Evolutionary conservation across 2,113 vertebrate species (phyloP).

Genomic region (Pavo muticus): DNA sequence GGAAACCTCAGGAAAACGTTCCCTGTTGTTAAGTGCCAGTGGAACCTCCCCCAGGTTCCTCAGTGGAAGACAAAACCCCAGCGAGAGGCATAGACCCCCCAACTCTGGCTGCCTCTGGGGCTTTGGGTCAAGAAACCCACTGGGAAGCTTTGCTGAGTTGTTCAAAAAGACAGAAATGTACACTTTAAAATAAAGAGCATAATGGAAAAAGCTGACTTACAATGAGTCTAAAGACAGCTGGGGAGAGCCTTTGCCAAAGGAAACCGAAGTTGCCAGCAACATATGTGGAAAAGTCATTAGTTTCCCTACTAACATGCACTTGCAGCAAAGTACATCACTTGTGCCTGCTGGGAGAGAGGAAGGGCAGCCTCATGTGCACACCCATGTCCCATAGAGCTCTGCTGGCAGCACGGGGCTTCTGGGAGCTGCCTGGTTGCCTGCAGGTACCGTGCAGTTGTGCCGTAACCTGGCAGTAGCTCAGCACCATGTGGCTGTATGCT

Average conservation of each 20-base stretch:
- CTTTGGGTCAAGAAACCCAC: background rate
- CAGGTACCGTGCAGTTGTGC: too few species aligned
- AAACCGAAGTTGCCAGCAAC: constrained; percentile 35
- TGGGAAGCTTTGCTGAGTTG: background rate
- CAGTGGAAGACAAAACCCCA: background rate
- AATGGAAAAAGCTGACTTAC: background rate
- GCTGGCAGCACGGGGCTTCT: background rate
- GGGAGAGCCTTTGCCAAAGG: constrained; percentile 29
- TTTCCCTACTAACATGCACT: constrained; percentile 26
- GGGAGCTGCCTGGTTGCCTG: too few species aligned
- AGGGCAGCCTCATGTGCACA: background rate
- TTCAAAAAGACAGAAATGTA: background rate
- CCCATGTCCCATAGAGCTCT: background rate
- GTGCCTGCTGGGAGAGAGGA: background rate
- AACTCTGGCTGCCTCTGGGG: background rate
- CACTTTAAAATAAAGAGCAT: constrained; percentile 2
- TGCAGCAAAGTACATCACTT: background rate
- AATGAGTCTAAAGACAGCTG: background rate
- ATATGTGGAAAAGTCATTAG: constrained; percentile 38
- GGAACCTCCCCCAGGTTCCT: background rate
- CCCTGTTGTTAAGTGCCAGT: background rate
- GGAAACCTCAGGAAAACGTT: background rate
- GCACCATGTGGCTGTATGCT: too few species aligned
- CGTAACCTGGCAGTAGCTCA: too few species aligned
- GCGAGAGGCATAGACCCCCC: background rate